phyloP scores from a whole-genome alignment of 2,797 vertebrate genomes.

The Chiloscyllium punctatum region DNA sequence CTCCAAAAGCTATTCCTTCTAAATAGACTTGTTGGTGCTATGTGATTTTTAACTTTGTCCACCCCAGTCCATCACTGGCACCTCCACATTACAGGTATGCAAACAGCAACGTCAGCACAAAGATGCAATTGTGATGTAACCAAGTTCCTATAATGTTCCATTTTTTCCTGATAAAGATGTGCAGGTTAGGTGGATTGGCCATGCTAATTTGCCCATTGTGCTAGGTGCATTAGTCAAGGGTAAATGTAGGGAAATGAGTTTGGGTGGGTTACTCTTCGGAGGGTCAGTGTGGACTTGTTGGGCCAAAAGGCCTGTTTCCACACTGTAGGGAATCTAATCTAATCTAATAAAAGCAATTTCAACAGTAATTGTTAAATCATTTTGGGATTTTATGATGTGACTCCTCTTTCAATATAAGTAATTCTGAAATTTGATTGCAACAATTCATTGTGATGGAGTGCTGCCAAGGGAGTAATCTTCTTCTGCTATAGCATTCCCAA shows the following conservation, averaged over 20 bases:
- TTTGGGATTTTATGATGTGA: not conserved
- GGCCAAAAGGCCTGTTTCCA: too few species aligned
- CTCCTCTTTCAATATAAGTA: not conserved
- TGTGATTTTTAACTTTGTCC: too few species aligned
- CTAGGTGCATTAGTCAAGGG: too few species aligned
- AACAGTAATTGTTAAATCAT: not conserved
- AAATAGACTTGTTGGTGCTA: too few species aligned
- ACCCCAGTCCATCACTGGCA: too few species aligned
- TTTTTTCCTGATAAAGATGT: too few species aligned
- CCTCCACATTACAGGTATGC: not conserved
- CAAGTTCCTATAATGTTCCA: not conserved
- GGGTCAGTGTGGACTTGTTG: too few species aligned
- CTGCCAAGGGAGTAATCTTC: not conserved
- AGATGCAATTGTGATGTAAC: not conserved
- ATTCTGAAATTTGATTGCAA: not conserved
- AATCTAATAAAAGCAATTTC: not conserved
- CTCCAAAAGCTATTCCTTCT: too few species aligned
- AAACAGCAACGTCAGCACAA: not conserved
- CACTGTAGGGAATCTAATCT: too few species aligned
- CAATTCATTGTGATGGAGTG: not conserved
- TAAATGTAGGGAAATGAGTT: too few species aligned
- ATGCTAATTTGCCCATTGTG: too few species aligned
- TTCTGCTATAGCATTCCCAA: not conserved
- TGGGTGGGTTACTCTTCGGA: not conserved
- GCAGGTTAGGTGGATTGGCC: too few species aligned